Base-by-base conservation (phyloP, 2,797 vertebrate genomes). In the Heteromormyrus szaboi region DNA sequence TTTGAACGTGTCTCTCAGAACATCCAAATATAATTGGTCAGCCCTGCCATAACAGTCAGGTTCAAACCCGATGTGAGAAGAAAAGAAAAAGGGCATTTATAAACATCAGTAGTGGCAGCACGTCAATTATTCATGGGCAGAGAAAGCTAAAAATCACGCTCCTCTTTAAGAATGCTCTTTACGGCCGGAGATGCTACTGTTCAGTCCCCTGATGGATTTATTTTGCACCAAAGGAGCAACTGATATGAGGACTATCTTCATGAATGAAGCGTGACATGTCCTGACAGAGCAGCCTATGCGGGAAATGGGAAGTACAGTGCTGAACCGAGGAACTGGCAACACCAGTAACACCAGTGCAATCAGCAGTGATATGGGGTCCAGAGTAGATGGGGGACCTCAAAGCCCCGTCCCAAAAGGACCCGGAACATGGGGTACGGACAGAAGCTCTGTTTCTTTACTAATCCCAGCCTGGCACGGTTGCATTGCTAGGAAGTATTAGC, bases 121-220 rank as follows among this genome's bases (percentile, higher is more conserved):
- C 89, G 92, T 95, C 92, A 95, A 95, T 96, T 95, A 96, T 96
- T 96, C 93, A 95, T 95, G 92, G 90, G 90, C 89, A 91, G 92
- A 91, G 93, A 94, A 91, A 92, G 93, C 92, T 93, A 93, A 94
- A 94, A 79, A 93, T 91, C 88, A 90, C 89, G 72, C 33, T 88
- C 46, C 83, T 88, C 51, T 85, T 91, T 89, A 90, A 91, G 87
- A 91, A 93, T 94, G 92, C 93, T 87, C 92, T 92, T 89, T 91
- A 90, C 48, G 81, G 85, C 88, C 72, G 50, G 87, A 46, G 84
- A 90, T 3, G 0, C 88, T 84, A 91, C 11, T 87, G 17, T 81
- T 89, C 88, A 89, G 65, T 86, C 72, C 44, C 54, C 53, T 65
- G 12, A 44, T 79, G 50, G 7, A 50, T 85, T 90, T 85, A 33